A percentile compares a stretch with the other conserved stretches of the same genome.
Conservation (phyloP, 2,797 vertebrate species). For the Antrozous pallidus region DNA sequence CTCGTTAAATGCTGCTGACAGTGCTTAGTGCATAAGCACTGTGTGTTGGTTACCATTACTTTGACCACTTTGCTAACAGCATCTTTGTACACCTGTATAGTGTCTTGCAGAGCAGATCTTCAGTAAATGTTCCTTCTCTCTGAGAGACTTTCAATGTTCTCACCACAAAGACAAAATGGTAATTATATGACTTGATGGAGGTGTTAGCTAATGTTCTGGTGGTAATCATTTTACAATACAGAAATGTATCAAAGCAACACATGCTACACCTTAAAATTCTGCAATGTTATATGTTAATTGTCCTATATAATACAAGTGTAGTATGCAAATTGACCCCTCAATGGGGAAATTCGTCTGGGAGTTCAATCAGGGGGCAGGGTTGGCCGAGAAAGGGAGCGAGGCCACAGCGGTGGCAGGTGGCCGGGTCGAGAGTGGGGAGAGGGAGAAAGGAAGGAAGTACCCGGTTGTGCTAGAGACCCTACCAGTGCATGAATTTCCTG, state of each 20-base stretch:
- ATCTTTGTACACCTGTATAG: not conserved
- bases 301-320: not conserved
- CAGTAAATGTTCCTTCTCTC: not conserved
- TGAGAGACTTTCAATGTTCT: not conserved
- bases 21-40: not conserved
- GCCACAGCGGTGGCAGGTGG: too few relatives aligned
- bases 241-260: not conserved
- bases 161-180: not conserved
- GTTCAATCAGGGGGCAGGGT: too few relatives aligned
- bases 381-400: too few relatives aligned
- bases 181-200: not conserved
- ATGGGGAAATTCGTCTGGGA: too few relatives aligned
- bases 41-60: not conserved
- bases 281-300: not conserved
- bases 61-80: not conserved
- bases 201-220: not conserved
- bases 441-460: too few relatives aligned
- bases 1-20: not conserved
- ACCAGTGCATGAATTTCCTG: too few relatives aligned
- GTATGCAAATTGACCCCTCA: too few relatives aligned
- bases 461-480: too few relatives aligned
- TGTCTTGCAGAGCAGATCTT: not conserved
- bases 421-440: too few relatives aligned
- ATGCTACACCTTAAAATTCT: not conserved
- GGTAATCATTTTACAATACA: not conserved